Evolutionary conservation across 1,140 invertebrate species (phyloP).

Genomic region (Drosophila pallidifrons): DNA sequence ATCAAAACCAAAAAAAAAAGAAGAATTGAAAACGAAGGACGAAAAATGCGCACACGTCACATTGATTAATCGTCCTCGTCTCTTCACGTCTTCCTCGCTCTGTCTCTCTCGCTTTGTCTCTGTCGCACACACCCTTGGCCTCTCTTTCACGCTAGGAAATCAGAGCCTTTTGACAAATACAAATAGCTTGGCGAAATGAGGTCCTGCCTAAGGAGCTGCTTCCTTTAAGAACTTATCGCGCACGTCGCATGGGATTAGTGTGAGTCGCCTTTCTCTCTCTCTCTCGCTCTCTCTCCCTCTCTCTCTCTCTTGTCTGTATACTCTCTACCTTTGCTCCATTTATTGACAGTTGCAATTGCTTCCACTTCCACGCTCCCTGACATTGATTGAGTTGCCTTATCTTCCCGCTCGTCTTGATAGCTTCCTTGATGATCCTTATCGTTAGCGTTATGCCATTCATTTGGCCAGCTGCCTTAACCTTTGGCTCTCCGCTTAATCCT

Average conservation of each 20-base stretch:
- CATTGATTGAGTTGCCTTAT: conserved; percentile 70
- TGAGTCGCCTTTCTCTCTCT: not conserved
- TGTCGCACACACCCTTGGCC: not conserved
- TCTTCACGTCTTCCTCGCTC: conserved; percentile 1
- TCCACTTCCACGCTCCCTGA: conserved; percentile 42
- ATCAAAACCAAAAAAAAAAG: conserved; percentile 17
- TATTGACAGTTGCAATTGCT: conserved; percentile 76
- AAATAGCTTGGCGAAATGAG: conserved; percentile 61
- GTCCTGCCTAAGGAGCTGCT: not conserved
- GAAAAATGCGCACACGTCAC: conserved; percentile 64
- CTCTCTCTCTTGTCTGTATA: not conserved
- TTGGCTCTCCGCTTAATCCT: not conserved
- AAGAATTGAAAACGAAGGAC: conserved; percentile 26
- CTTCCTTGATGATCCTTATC: conserved; percentile 56
- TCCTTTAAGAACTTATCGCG: conserved; percentile 48
- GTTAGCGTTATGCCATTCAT: conserved; percentile 21
- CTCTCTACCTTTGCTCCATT: conserved; percentile 56
- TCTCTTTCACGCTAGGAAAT: conserved; percentile 49
- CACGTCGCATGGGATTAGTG: conserved; percentile 66
- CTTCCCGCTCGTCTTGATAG: conserved; percentile 10
- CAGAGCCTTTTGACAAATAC: conserved; percentile 75
- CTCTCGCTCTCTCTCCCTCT: not conserved
- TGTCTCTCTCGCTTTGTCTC: conserved; percentile 2
- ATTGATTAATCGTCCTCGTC: conserved; percentile 74
- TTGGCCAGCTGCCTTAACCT: conserved; percentile 17